phyloP scores from a whole-genome alignment of 1,140 invertebrate genomes.

The Bicyclus anynana region DNA sequence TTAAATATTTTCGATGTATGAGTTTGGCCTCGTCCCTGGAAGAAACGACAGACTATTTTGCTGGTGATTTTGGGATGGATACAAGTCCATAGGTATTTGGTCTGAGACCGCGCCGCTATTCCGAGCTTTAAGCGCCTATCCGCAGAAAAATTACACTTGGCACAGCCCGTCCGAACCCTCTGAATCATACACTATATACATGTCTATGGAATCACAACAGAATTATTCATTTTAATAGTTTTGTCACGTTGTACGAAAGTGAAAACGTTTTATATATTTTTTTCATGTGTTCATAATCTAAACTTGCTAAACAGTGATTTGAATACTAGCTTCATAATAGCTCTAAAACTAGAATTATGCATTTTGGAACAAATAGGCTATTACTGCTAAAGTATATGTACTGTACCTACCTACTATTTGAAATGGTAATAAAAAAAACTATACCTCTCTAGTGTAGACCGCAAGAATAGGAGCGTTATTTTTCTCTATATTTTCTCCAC shows the following conservation, averaged over 20 bases:
- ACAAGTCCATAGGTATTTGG: too few species aligned
- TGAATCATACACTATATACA: slow-evolving; percentile 10
- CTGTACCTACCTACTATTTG: too few species aligned
- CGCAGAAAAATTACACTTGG: slow-evolving; percentile 21
- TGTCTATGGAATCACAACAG: slow-evolving; percentile 7
- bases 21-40: too few species aligned
- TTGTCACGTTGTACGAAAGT: neutral
- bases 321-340: neutral
- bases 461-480: too few species aligned
- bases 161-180: slow-evolving; percentile 3
- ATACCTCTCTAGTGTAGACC: too few species aligned
- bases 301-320: too few species aligned
- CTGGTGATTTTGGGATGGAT: too few species aligned
- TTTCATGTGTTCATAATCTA: neutral
- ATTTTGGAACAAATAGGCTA: neutral
- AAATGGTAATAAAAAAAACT: too few species aligned
- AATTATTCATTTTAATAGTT: slow-evolving; percentile 18
- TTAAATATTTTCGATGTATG: too few species aligned
- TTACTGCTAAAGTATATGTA: neutral
- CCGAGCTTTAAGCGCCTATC: neutral
- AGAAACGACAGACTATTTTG: too few species aligned
- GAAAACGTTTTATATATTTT: slow-evolving; percentile 6
- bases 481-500: too few species aligned
- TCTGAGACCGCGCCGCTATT: too few species aligned
- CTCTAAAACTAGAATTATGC: neutral